Conservation (phyloP, 2,113 vertebrate species). For the Geococcyx californianus region DNA sequence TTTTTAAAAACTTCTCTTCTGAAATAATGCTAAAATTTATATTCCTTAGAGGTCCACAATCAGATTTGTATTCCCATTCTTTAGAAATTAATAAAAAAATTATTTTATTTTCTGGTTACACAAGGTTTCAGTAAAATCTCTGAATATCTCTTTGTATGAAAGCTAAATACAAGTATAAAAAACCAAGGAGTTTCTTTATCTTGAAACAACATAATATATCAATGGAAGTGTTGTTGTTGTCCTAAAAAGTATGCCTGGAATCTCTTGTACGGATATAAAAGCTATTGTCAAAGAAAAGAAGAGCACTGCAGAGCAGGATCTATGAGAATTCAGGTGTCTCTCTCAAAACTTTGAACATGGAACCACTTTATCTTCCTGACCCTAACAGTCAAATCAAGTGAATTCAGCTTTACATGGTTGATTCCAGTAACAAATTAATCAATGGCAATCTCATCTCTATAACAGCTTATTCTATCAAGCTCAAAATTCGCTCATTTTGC, state of each 20-base stretch:
- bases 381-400: background rate
- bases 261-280: background rate
- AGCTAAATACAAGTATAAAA: background rate
- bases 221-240: background rate
- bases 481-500: background rate
- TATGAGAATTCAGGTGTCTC: background rate
- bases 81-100: background rate
- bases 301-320: background rate
- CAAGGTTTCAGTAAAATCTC: background rate
- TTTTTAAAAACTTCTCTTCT: background rate
- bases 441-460: slow-evolving; percentile 17
- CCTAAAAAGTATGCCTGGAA: background rate
- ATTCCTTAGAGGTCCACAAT: background rate
- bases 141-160: background rate
- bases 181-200: background rate
- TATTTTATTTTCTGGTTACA: background rate
- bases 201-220: background rate
- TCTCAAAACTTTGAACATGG: background rate
- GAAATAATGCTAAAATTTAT: background rate
- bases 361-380: slow-evolving; percentile 15
- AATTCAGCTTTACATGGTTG: background rate
- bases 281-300: background rate
- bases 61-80: background rate
- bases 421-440: slow-evolving; percentile 42
- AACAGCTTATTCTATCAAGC: background rate